Conservation (phyloP, 2,888 invertebrate genomes). For the Fabriciana adippe region DNA sequence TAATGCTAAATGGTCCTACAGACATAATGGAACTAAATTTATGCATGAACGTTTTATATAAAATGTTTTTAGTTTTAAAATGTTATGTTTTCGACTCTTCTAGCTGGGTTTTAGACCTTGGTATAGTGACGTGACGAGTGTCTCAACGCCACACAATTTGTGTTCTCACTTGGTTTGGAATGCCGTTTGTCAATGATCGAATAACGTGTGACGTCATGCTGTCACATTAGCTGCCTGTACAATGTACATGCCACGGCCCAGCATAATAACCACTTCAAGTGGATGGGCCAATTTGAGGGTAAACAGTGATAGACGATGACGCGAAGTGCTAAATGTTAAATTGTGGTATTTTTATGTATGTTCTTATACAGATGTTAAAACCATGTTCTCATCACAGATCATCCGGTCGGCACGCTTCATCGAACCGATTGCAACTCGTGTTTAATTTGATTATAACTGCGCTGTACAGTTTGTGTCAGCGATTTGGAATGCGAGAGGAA, state of each 20-base stretch:
- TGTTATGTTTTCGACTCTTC: conserved; percentile 47
- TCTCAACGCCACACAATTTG: conserved; percentile 67
- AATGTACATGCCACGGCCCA: conserved; percentile 56
- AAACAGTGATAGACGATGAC: conserved; percentile 63
- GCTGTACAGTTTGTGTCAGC: conserved; percentile 67
- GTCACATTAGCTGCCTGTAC: conserved; percentile 60
- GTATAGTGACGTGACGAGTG: conserved; percentile 67
- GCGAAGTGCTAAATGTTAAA: conserved; percentile 57
- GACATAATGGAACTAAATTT: conserved; percentile 17
- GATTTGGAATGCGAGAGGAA: conserved; percentile 75
- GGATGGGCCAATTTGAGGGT: conserved; percentile 56
- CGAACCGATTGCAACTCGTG: conserved; percentile 64
- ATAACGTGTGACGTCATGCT: conserved; percentile 73
- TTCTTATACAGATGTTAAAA: conserved; percentile 60
- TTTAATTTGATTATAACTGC: conserved; percentile 69
- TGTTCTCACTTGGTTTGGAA: conserved; percentile 75
- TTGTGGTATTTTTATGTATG: conserved; percentile 54
- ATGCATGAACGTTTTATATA: neutral
- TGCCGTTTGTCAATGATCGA: conserved; percentile 81
- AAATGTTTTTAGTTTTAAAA: conserved; percentile 6
- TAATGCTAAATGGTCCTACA: conserved; percentile 53
- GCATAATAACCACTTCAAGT: conserved; percentile 61
- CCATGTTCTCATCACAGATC: conserved; percentile 57
- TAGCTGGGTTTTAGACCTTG: conserved; percentile 73
- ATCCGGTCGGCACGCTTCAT: conserved; percentile 63